phyloP scores from a whole-genome alignment of 2,888 invertebrate species.

The Plagodis pulveraria region DNA sequence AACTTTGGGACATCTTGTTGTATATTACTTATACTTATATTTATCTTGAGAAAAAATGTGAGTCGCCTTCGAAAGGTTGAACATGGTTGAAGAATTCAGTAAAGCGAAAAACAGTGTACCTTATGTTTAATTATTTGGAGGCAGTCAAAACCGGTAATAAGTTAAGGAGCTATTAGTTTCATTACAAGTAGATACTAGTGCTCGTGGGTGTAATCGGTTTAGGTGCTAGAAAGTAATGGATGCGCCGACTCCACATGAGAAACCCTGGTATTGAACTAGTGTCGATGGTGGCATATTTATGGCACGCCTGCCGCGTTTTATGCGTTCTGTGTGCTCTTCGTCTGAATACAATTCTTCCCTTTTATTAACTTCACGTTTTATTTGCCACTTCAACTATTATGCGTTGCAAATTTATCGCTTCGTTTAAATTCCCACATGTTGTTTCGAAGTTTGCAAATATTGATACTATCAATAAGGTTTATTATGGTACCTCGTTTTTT shows the following conservation, averaged over 20 bases:
- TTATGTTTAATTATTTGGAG: conserved; percentile 9
- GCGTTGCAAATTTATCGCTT: conserved; percentile 22
- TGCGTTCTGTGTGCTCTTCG: conserved; percentile 51
- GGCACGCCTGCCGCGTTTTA: conserved; percentile 57
- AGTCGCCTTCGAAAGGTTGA: too few species aligned
- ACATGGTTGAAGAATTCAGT: neutral
- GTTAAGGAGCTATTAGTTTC: conserved; percentile 16
- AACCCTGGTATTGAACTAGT: conserved; percentile 56
- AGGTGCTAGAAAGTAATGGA: conserved; percentile 48
- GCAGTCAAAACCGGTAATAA: conserved; percentile 4
- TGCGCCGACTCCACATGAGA: conserved; percentile 48
- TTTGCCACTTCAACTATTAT: conserved; percentile 21
- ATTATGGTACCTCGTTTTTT: conserved; percentile 5
- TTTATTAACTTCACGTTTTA: conserved; percentile 54
- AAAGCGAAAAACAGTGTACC: conserved; percentile 5
- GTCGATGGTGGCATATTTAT: conserved; percentile 66
- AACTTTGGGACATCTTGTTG: conserved; percentile 9
- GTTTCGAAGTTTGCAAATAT: conserved; percentile 17
- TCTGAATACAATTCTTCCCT: conserved; percentile 53
- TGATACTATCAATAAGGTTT: conserved; percentile 17
- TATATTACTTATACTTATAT: too few species aligned
- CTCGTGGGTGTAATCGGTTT: conserved; percentile 37
- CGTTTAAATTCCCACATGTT: conserved; percentile 22
- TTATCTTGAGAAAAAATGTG: too few species aligned
- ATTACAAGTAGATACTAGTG: conserved; percentile 24